phyloP scores from a whole-genome alignment of 2,113 vertebrate species.

The Haliaeetus leucogaster region DNA sequence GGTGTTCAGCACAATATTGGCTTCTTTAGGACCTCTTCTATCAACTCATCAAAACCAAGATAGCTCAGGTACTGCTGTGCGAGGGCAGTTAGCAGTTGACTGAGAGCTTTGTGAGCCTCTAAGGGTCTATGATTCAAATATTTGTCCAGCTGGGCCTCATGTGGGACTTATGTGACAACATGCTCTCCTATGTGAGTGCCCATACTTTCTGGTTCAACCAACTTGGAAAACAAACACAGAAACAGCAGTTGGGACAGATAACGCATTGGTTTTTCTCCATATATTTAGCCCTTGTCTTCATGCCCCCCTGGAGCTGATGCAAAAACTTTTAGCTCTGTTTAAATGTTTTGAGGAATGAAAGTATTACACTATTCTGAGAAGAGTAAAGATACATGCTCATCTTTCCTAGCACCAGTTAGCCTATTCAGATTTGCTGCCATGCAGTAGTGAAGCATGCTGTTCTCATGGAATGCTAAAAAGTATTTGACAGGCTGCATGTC shows the following conservation, averaged over 20 bases:
- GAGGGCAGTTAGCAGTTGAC: neutral
- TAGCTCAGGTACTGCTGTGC: neutral
- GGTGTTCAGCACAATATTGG: neutral
- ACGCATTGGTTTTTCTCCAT: neutral
- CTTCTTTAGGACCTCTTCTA: neutral
- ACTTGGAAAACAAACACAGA: neutral
- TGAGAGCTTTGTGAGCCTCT: neutral
- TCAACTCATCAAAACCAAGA: neutral
- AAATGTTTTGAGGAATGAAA: neutral
- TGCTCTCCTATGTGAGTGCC: fast-evolving
- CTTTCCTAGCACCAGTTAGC: neutral
- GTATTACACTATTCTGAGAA: neutral
- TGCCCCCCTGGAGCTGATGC: neutral
- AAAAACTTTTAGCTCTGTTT: neutral
- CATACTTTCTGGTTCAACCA: neutral
- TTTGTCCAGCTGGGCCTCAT: neutral
- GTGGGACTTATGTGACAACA: neutral
- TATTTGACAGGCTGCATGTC: neutral
- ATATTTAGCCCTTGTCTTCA: neutral
- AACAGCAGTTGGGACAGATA: neutral
- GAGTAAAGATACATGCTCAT: neutral
- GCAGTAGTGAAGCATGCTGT: neutral
- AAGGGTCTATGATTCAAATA: neutral
- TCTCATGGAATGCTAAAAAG: neutral
- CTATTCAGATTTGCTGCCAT: neutral